Percentiles rank a stretch among this genome's conserved stretches.
Conservation (phyloP, 2,113 vertebrate genomes). For the Stigmatopora argus region DNA sequence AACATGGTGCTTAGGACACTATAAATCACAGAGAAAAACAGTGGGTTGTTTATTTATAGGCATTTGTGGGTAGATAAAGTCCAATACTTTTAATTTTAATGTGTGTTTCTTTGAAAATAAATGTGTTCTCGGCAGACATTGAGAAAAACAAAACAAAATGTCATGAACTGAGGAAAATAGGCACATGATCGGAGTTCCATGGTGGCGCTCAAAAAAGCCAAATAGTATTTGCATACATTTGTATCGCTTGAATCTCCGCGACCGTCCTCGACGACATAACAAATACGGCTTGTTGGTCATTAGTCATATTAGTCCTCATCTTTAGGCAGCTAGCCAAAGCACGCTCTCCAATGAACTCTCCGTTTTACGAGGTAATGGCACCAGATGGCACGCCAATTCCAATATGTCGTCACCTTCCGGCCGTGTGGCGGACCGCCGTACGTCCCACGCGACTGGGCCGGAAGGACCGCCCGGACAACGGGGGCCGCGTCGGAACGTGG, state of each 20-base stretch:
- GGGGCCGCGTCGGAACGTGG: conserved; percentile 38
- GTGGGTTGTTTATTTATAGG: no score
- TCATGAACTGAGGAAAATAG: no score
- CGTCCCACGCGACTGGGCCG: no score
- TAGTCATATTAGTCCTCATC: conserved; percentile 5
- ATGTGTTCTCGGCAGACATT: no score
- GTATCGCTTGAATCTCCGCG: not conserved
- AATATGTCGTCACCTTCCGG: not conserved
- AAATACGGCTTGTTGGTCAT: conserved; percentile 2
- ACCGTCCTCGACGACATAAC: not conserved
- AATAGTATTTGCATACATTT: not conserved
- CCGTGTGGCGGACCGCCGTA: not conserved
- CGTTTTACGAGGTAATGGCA: not conserved
- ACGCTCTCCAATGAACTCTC: not conserved
- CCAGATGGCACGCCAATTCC: not conserved
- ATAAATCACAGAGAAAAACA: no score
- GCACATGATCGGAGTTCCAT: no score
- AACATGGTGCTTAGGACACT: no score
- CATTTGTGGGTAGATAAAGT: no score
- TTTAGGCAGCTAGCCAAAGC: not conserved
- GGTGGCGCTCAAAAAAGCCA: no score
- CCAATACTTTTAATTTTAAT: no score
- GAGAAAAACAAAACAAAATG: no score
- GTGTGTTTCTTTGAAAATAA: no score
- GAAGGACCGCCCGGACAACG: not conserved